phyloP scores from a whole-genome alignment of 2,888 invertebrate species.

The Aspidiotus rigidus region DNA sequence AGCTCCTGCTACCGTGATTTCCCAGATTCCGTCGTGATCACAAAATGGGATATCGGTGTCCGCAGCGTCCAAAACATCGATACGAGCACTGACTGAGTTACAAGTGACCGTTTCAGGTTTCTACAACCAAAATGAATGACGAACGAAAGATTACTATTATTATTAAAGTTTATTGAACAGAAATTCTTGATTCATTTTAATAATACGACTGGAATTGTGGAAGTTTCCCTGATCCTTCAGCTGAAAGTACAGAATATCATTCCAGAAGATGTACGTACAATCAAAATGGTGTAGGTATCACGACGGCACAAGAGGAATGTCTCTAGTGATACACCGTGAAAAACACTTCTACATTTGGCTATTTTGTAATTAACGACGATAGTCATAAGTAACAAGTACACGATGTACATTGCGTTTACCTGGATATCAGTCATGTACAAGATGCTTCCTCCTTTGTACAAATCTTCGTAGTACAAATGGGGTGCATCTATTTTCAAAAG shows the following conservation, averaged over 20 bases:
- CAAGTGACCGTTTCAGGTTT: conserved; percentile 71
- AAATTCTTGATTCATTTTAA: too few species aligned
- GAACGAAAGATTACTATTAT: too few species aligned
- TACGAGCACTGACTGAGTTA: conserved; percentile 47
- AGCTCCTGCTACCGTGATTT: conserved; percentile 31
- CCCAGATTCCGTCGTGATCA: conserved; percentile 43
- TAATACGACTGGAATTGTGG: too few species aligned
- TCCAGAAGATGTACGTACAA: too few species aligned
- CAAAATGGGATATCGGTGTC: conserved; percentile 52
- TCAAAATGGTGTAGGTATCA: too few species aligned
- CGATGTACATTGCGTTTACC: conserved; percentile 45
- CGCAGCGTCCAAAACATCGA: conserved; percentile 54
- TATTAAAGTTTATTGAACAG: too few species aligned
- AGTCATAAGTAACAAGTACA: not conserved
- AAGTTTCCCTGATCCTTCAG: too few species aligned
- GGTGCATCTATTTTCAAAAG: conserved; percentile 63
- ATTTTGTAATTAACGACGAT: too few species aligned
- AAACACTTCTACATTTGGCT: too few species aligned
- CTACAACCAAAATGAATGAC: conserved; percentile 44
- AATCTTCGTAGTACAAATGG: conserved; percentile 73
- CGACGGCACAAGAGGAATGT: too few species aligned
- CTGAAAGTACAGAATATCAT: too few species aligned
- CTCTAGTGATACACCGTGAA: too few species aligned
- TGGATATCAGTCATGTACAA: conserved; percentile 67
- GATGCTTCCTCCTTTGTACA: conserved; percentile 68